These are phyloP conservation scores for Diabrotica undecimpunctata DNA, from an alignment of 1,140 invertebrate genomes.

Conservation along the genomic window DNA sequence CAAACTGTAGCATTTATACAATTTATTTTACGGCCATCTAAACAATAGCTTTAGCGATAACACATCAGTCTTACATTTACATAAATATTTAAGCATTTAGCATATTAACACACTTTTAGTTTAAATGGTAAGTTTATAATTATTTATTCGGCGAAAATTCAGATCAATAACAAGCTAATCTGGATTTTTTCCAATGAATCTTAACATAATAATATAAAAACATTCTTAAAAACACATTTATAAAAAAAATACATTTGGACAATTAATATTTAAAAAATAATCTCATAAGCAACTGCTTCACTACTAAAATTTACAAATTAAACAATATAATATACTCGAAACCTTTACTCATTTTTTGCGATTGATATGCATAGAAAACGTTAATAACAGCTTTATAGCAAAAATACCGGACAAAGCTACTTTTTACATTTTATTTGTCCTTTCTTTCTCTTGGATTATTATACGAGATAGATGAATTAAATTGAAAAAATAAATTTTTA, in stretches of 20 bases:
- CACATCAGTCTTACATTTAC: constrained; percentile 44
- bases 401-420: constrained; percentile 32
- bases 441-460: constrained; percentile 17
- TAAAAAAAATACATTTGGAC: constrained; percentile 23
- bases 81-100: constrained; percentile 39
- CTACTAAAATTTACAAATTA: constrained; percentile 9
- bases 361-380: constrained; percentile 34
- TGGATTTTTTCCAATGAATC: constrained; percentile 20
- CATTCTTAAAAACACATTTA: constrained; percentile 27
- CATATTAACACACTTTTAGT: constrained; percentile 36
- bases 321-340: constrained; percentile 12
- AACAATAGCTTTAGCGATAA: constrained; percentile 40
- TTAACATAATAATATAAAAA: constrained; percentile 21
- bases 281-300: constrained; percentile 22
- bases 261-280: constrained; percentile 23
- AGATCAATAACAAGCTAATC: constrained; percentile 15
- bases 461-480: constrained; percentile 28
- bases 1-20: constrained; percentile 32
- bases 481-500: constrained; percentile 41
- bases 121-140: constrained; percentile 30
- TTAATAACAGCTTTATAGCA: constrained; percentile 33
- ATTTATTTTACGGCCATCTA: constrained; percentile 41
- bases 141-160: constrained; percentile 25
- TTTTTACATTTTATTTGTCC: constrained; percentile 30
- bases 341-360: background rate